Conservation (phyloP, 1,140 invertebrate species). For the Camponotus pennsylvanicus region DNA sequence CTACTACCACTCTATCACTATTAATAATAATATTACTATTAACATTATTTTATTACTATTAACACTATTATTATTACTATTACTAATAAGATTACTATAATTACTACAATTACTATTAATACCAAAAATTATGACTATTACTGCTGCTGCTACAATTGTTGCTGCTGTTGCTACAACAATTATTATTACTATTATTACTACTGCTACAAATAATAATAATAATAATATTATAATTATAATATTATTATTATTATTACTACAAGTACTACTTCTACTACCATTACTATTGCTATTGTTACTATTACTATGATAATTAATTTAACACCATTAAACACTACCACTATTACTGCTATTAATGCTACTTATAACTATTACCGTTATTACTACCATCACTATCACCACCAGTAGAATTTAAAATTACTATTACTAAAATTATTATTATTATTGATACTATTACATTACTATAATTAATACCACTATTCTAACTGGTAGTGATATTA, state of each 20-base stretch:
- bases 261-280: neutral
- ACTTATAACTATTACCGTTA: conserved; percentile 39
- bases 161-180: neutral
- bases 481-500: conserved; percentile 35
- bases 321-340: conserved; percentile 1
- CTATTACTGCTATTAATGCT: conserved; percentile 64
- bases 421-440: neutral
- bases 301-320: conserved; percentile 7
- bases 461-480: conserved; percentile 58
- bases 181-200: neutral
- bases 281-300: conserved; percentile 29
- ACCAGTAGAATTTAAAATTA: conserved; percentile 44
- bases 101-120: conserved; percentile 20
- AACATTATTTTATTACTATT: neutral
- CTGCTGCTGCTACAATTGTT: conserved; percentile 55
- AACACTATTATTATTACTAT: conserved; percentile 41
- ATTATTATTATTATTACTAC: neutral
- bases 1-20: conserved; percentile 55
- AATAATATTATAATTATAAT: too few relatives aligned
- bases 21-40: conserved; percentile 32
- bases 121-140: conserved; percentile 60
- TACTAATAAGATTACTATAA: conserved; percentile 45
- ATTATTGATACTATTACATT: conserved; percentile 23
- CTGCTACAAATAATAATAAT: neutral
- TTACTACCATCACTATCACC: conserved; percentile 2